Percentiles rank a stretch among this genome's conserved stretches.
Conservation (phyloP, 2,888 invertebrate species). For the Ectropis crepuscularia region DNA sequence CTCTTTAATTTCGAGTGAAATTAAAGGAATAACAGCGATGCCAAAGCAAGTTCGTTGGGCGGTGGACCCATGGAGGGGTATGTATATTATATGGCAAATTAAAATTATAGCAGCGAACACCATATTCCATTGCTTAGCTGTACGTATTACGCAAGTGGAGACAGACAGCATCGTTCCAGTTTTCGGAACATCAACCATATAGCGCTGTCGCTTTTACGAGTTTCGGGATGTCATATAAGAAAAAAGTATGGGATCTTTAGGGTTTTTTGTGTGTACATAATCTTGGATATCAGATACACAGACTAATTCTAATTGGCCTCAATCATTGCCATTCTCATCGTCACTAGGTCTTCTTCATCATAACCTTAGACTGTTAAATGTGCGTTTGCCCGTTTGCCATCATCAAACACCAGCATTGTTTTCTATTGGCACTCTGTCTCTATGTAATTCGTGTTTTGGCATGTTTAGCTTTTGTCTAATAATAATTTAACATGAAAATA, state of each 20-base stretch:
- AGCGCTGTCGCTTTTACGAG: too few species aligned
- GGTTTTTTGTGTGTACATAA: neutral
- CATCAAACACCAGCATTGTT: conserved; percentile 59
- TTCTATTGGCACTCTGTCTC: conserved; percentile 65
- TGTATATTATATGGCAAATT: too few species aligned
- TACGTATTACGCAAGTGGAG: too few species aligned
- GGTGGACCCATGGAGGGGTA: too few species aligned
- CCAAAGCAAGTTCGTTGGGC: too few species aligned
- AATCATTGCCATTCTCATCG: conserved; percentile 40
- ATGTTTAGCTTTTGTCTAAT: conserved; percentile 55
- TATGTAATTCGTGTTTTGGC: conserved; percentile 56
- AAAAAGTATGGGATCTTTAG: neutral
- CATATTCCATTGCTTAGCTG: too few species aligned
- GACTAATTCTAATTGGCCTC: conserved; percentile 9
- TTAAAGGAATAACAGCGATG: too few species aligned
- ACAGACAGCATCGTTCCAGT: too few species aligned
- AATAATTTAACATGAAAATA: conserved; percentile 32
- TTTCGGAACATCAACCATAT: too few species aligned
- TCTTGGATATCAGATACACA: conserved; percentile 25
- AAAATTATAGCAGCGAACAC: too few species aligned
- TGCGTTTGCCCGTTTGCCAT: conserved; percentile 39
- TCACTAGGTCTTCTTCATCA: conserved; percentile 41
- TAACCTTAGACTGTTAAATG: conserved; percentile 38
- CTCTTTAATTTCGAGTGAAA: too few species aligned
- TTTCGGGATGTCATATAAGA: too few species aligned